Conservation (phyloP, 2,888 invertebrate species). For the Phengaris alcon region DNA sequence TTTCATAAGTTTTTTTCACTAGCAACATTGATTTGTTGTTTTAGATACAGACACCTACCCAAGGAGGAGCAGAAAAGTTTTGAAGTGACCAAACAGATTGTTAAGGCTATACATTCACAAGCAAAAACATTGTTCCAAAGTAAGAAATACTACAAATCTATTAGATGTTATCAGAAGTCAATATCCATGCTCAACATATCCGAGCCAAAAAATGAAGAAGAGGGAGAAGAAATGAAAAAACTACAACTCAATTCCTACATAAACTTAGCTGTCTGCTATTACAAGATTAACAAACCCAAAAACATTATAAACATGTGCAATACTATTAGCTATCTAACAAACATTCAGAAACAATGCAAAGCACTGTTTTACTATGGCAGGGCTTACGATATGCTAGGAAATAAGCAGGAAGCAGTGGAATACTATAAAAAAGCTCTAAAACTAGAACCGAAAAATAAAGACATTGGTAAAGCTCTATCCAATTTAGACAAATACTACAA, state of each 20-base stretch:
- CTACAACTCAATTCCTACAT: conserved; percentile 55
- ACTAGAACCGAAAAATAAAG: conserved; percentile 66
- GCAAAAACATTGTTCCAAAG: conserved; percentile 55
- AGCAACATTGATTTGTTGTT: conserved; percentile 27
- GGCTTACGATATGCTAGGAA: conserved; percentile 57
- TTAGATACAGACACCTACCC: conserved; percentile 66
- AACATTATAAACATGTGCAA: conserved; percentile 61
- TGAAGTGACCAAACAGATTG: conserved; percentile 54
- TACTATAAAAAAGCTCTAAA: conserved; percentile 65
- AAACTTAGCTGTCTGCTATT: conserved; percentile 65
- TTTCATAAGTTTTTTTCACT: too few relatives aligned
- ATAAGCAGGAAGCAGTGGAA: conserved; percentile 51
- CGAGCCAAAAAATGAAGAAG: conserved; percentile 45
- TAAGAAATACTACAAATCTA: conserved; percentile 51
- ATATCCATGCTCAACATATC: conserved; percentile 54
- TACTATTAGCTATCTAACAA: conserved; percentile 53
- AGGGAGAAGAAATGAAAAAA: conserved; percentile 51
- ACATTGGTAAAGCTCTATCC: conserved; percentile 57
- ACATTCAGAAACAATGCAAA: conserved; percentile 62
- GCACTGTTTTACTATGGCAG: conserved; percentile 61
- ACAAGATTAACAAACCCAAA: conserved; percentile 60
- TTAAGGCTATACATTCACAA: conserved; percentile 53
- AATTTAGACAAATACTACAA: conserved; percentile 52
- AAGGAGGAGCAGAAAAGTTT: conserved; percentile 59
- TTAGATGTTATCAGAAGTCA: conserved; percentile 60